A percentile compares a stretch with the other conserved stretches of the same genome.
phyloP scores from a whole-genome alignment of 1,140 invertebrate species.

The Bombus confusus region DNA sequence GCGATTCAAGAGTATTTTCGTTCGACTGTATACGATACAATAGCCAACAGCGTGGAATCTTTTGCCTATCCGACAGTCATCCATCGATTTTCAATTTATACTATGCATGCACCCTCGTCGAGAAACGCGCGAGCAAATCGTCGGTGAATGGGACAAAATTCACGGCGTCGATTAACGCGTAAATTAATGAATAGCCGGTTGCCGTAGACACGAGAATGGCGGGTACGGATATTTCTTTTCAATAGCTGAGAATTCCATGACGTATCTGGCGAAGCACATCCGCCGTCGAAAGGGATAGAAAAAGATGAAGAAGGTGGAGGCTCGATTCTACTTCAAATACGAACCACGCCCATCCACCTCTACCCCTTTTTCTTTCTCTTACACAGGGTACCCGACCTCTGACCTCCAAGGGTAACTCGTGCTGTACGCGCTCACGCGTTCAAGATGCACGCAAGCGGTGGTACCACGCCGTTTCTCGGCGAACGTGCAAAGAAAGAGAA shows the following conservation, averaged over 20 bases:
- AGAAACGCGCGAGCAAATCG: conserved; percentile 1
- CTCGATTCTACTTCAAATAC: conserved; percentile 76
- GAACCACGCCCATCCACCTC: conserved; percentile 73
- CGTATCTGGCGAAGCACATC: conserved; percentile 25
- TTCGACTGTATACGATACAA: no score
- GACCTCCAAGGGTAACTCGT: conserved; percentile 63
- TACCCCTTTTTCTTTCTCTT: conserved; percentile 60
- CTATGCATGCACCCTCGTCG: conserved; percentile 3
- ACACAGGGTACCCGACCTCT: conserved; percentile 58
- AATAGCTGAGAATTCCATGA: conserved; percentile 50
- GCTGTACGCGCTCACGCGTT: conserved; percentile 53
- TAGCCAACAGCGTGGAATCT: neutral
- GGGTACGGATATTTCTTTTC: conserved; percentile 55
- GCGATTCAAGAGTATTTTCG: no score
- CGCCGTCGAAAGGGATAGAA: conserved; percentile 7
- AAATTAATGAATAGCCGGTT: conserved; percentile 53
- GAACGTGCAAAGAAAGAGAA: neutral
- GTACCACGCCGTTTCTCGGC: neutral
- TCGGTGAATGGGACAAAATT: neutral
- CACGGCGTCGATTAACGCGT: conserved; percentile 45
- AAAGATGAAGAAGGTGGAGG: conserved; percentile 68
- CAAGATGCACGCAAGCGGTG: conserved; percentile 28
- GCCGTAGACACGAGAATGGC: conserved; percentile 64
- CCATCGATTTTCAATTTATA: conserved; percentile 38
- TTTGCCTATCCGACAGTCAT: neutral